Evolutionary conservation across 64 coral and sea anemone genomes (phyloP).

Genomic region (Pocillopora verrucosa): DNA sequence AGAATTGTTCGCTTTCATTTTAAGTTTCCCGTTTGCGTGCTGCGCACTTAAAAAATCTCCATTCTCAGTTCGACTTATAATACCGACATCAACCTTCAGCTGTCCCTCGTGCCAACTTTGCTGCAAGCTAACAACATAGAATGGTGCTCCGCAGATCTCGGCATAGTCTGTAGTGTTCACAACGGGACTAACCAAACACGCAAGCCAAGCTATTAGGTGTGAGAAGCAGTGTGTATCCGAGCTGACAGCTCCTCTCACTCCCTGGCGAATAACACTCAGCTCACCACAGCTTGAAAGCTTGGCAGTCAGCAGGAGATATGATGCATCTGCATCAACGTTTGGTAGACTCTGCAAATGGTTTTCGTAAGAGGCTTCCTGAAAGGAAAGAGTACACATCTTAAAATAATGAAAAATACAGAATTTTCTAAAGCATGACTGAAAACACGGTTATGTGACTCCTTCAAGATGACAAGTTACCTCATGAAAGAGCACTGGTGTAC

Average conservation of each 20-base stretch:
- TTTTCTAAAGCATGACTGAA: too few relatives aligned
- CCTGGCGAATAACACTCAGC: constrained; percentile 29
- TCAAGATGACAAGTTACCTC: constrained; percentile 45
- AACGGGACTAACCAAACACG: constrained; percentile 46
- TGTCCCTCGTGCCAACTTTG: constrained; percentile 89
- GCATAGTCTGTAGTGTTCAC: constrained; percentile 48
- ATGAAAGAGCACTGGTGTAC: constrained; percentile 81
- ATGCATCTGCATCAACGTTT: constrained; percentile 3
- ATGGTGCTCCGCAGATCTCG: constrained; percentile 58
- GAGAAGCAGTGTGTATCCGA: constrained; percentile 64
- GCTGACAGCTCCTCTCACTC: constrained; percentile 35
- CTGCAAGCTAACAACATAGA: constrained; percentile 82
- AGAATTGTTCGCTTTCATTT: constrained; percentile 35
- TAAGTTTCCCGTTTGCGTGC: constrained; percentile 17
- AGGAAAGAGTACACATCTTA: neutral
- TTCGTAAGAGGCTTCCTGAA: constrained; percentile 87
- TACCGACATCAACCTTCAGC: constrained; percentile 73
- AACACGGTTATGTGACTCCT: neutral
- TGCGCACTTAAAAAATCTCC: neutral
- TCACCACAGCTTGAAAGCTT: constrained; percentile 76
- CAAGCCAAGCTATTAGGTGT: constrained; percentile 72
- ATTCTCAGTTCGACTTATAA: constrained; percentile 39
- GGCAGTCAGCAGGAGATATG: constrained; percentile 55
- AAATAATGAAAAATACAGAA: too few relatives aligned
- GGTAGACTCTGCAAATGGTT: constrained; percentile 51